A percentile compares a stretch with the other conserved stretches of the same genome.
phyloP scores from a whole-genome alignment of 1,140 invertebrate species.

The Drosophila lacertosa region DNA sequence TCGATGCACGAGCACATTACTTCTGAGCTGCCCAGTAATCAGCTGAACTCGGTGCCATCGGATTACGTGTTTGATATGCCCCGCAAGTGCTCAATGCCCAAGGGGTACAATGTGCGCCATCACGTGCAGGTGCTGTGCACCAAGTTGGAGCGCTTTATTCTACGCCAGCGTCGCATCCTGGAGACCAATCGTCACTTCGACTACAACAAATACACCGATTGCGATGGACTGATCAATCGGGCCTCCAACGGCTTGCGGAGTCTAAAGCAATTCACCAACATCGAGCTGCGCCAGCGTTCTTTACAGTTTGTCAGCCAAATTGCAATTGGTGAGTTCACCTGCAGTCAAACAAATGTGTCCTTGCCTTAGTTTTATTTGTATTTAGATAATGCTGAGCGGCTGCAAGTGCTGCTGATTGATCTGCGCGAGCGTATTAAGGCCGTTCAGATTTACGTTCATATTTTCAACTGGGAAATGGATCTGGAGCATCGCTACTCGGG shows the following conservation, averaged over 20 bases:
- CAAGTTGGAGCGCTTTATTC: slow-evolving; percentile 59
- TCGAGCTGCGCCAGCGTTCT: slow-evolving; percentile 61
- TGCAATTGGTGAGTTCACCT: slow-evolving; percentile 30
- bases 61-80: slow-evolving; percentile 45
- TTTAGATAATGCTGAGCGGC: slow-evolving; percentile 45
- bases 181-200: slow-evolving; percentile 60
- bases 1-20: slow-evolving; percentile 58
- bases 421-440: slow-evolving; percentile 56
- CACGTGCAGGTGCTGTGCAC: slow-evolving; percentile 63
- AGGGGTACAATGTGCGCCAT: slow-evolving; percentile 56
- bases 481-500: slow-evolving; percentile 59
- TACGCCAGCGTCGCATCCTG: slow-evolving; percentile 39
- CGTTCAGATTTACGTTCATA: slow-evolving; percentile 49
- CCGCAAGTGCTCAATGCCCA: slow-evolving; percentile 46
- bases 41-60: slow-evolving; percentile 40
- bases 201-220: slow-evolving; percentile 58
- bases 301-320: slow-evolving; percentile 29
- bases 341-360: no score
- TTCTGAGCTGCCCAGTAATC: slow-evolving; percentile 34
- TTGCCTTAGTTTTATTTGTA: not conserved
- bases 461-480: slow-evolving; percentile 77
- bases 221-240: slow-evolving; percentile 44
- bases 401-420: slow-evolving; percentile 43
- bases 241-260: slow-evolving; percentile 3
- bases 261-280: slow-evolving; percentile 26